Evolutionary conservation across 2,888 invertebrate species (phyloP), one percentile per base, ranked within the genome.

Genomic region (Dichetophora obliterata): DNA sequence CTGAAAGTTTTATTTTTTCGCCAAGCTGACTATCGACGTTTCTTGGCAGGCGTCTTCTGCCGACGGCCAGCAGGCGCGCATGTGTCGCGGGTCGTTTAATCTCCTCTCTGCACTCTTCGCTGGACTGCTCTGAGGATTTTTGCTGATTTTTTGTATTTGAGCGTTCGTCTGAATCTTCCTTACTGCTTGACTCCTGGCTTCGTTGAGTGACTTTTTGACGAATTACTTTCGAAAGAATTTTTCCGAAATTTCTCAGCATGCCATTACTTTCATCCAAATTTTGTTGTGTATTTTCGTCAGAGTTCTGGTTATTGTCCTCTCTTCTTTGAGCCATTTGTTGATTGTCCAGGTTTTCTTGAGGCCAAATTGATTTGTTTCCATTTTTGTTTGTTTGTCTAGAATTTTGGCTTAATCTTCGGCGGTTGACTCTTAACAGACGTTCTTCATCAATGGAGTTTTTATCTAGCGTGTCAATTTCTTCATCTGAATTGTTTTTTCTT

Each of bases 81-180:
- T 31, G 16, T 9, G 24, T 27, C 9, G 22, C 8, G n/a, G n/a
- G 6, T 54, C 31, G 34, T 34, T 11, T 16, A 9, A 16, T 8
- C 2, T 34, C 65, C 37, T 34, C 65, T 65, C n/a, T 65, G 1
- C 5, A 43, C 8, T 72, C 61, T 61, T 61, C 72, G 19, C 61
- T 37, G 27, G 59, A 43, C 16, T 72, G 61, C 14, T 43, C 48
- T 2, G 72, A 61, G 3, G 31, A 68, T 50, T 68, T 9, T 27
- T 50, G 50, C 5, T n/a, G 27, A 1, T 24, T 11, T 1, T 19
- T 11, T 14, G 48, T 24, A 14, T 16, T 6, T 19, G 1, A n/a
- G 5, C 48, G 19, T 34, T 63, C n/a, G 9, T 31, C 8, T 2
- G 52, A 57, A 19, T 57, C 11, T 37, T 48, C 16, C 11, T 69